Base-by-base conservation (phyloP, 2,888 invertebrate genomes). In the Sarcophaga subvicina region DNA sequence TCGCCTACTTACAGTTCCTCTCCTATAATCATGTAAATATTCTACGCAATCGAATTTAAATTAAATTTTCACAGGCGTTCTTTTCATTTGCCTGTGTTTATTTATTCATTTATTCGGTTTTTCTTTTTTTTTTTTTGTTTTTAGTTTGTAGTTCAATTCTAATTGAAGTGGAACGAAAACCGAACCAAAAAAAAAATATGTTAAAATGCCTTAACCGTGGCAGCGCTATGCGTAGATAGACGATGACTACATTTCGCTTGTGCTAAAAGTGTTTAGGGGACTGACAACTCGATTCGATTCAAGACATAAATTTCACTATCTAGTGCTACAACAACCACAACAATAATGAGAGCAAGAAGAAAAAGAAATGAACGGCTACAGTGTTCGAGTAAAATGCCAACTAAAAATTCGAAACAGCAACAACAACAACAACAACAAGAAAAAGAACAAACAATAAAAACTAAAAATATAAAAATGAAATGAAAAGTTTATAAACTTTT, bases 181-280 rank as follows among this genome's bases (percentile, higher is more conserved):
- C 8, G 3, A 54, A 54, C 3, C 12, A 54, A 54, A 54, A 14
- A 54, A 54, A 54, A 54, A 49, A 14, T 62, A 27, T 69, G 64
- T 64, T 70, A 66, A 79, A 47, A 62, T 79, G 47, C 47, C 45
- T 59, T 20, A 54, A 14, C 17, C 17, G 14, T 54, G 83, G 72
- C 83, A 78, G 86, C 79, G 25, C 76, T 47, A 81, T 84, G 84
- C 67, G 84, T 82, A 82, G 81, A 76, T 76, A 37, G 71, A 67
- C 76, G 81, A 87, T 87, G 84, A 87, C 84, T 84, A 82, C 62
- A 87, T 80, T 76, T 27, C 22, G 75, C 45, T 67, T 76, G 83
- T 67, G 54, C 75, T 70, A 75, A 81, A 81, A 75, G 64, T 76
- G 59, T 77, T 22, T 12, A 66, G 49, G 49, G 76, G 76, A 62